Base-by-base conservation (phyloP, 2,797 vertebrate species). In the Spea hammondii region DNA sequence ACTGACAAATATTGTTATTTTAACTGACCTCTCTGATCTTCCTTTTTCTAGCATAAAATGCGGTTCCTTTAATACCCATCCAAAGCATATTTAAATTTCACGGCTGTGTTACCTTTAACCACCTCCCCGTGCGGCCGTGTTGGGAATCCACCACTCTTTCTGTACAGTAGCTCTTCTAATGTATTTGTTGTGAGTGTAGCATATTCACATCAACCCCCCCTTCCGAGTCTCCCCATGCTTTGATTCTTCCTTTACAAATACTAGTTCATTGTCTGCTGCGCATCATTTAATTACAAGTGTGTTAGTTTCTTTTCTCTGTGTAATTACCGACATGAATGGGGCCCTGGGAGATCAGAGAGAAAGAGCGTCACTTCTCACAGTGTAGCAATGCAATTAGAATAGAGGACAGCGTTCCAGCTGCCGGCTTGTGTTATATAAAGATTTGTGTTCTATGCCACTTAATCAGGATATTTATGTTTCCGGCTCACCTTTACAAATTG, bases 261-360 rank as follows among this genome's bases (percentile, higher is more conserved):
- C 88, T 82, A 67, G 75, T 83, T 88, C 85, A 83, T 89, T 88
- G 84, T 84, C 89, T 92, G 83, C 87, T 89, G 87, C 92, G 90
- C 93, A 93, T 93, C 89, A 82, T 76, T 85, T 91, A 91, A 90
- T 91, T 91, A 87, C 85, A 87, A 85, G 83, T 71, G 0, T 83
- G 87, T 88, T 86, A 85, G 83, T 82, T 82, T 76, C 77, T 87
- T 86, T 85, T 86, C 85, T 84, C 80, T 76, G 69, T 84, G 77
- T 89, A 88, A 93, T 92, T 91, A 90, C 89, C 86, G 74, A 90
- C 92, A 91, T 93, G 91, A 93, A 93, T 89, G 86, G 83, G 84
- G 86, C 89, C 87, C 82, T 88, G 80, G 72, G 87, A 90, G 89
- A 91, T 88, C 90, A 90, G 88, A 90, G 89, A 87, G 86, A 81